Evolutionary conservation across 2,113 vertebrate genomes (phyloP).

Genomic region (Uropsilus gracilis): DNA sequence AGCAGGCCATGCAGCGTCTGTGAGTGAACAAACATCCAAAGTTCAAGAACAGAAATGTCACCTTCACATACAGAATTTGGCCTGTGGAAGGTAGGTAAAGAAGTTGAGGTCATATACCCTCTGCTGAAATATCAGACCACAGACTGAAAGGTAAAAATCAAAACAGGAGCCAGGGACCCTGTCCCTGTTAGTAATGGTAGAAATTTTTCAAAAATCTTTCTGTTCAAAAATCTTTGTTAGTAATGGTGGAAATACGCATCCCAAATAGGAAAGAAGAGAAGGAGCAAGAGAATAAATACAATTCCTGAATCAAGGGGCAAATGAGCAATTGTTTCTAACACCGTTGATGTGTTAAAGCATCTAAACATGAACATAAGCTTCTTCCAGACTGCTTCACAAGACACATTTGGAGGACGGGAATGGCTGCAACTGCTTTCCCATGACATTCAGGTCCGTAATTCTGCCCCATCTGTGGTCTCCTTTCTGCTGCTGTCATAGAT

Average conservation of each 20-base stretch:
- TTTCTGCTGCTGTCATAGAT: neutral
- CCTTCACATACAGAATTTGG: neutral
- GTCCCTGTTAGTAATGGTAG: too few relatives aligned
- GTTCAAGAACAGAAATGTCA: neutral
- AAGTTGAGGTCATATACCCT: neutral
- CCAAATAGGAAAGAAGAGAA: conserved; percentile 1
- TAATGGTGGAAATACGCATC: neutral
- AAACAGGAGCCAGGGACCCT: neutral
- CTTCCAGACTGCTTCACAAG: neutral
- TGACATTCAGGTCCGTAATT: neutral
- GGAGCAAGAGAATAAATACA: neutral
- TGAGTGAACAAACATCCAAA: neutral
- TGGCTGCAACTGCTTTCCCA: neutral
- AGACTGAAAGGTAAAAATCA: neutral
- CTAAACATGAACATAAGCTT: neutral
- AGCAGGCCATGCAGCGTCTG: neutral
- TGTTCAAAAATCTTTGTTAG: neutral
- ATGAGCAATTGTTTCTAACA: neutral
- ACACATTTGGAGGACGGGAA: neutral
- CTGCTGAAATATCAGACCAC: neutral
- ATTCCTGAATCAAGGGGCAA: neutral
- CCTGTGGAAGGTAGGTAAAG: neutral
- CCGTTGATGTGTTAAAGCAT: neutral
- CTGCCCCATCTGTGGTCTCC: neutral
- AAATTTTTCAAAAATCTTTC: neutral